Percentiles rank a stretch among this genome's conserved stretches.
These are phyloP conservation scores for Drosophila crucigera DNA, from an alignment of 2,888 invertebrate genomes.

Conservation along the genomic window DNA sequence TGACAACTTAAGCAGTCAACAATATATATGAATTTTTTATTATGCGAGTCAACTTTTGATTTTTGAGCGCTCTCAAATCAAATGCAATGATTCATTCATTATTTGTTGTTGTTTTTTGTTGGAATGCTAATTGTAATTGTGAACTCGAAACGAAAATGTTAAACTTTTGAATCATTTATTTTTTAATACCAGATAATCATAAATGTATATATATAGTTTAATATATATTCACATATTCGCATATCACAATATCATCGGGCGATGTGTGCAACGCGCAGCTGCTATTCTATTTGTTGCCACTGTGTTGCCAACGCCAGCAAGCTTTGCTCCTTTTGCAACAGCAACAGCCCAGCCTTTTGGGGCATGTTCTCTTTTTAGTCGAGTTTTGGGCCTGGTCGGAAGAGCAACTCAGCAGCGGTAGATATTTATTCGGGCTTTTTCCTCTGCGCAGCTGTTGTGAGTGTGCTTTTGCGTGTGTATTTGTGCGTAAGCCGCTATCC, in stretches of 20 bases:
- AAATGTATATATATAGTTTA: neutral
- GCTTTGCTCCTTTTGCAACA: constrained; percentile 23
- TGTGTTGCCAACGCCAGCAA: constrained; percentile 15
- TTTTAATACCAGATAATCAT: neutral
- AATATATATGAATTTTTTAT: constrained; percentile 25
- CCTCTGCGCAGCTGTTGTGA: constrained; percentile 23
- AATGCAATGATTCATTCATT: constrained; percentile 17
- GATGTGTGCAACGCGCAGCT: constrained; percentile 58
- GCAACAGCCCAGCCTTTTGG: constrained; percentile 29
- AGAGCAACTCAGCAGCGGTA: constrained; percentile 51
- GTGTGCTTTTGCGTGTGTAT: constrained; percentile 9
- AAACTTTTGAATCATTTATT: constrained; percentile 17
- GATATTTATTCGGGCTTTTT: constrained; percentile 23
- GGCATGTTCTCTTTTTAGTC: constrained; percentile 53
- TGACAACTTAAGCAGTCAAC: constrained; percentile 16
- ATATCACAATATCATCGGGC: constrained; percentile 28
- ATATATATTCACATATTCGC: no score
- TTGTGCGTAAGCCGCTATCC: constrained; percentile 10
- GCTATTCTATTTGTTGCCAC: constrained; percentile 36
- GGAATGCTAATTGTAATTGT: constrained; percentile 43
- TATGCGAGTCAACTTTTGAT: neutral
- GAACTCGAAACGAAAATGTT: constrained; percentile 12
- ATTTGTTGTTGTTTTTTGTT: constrained; percentile 19
- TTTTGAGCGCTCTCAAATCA: constrained; percentile 7
- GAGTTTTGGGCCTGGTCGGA: constrained; percentile 63